These are phyloP conservation scores for Triplophysa siluroides DNA, from an alignment of 2,113 vertebrate species.

Conservation along the genomic window DNA sequence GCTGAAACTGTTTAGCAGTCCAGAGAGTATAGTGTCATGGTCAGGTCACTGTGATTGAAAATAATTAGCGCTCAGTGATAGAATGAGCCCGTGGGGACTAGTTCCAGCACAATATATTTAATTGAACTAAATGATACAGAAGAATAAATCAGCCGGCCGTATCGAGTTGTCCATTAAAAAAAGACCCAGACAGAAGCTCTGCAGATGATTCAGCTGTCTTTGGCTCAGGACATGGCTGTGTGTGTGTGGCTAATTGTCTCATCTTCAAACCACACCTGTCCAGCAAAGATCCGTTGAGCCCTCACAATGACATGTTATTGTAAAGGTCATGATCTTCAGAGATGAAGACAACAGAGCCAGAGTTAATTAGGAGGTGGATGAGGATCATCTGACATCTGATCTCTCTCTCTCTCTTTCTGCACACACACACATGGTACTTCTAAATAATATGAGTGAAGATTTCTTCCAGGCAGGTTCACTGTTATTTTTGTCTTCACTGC, in stretches of 20 bases:
- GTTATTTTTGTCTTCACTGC: no score
- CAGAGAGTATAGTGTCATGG: slow-evolving; percentile 30
- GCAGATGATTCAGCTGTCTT: slow-evolving; percentile 63
- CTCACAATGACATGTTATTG: slow-evolving; percentile 57
- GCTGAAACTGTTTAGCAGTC: slow-evolving; percentile 21
- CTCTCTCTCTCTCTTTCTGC: not conserved
- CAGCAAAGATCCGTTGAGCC: slow-evolving; percentile 33
- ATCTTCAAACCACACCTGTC: slow-evolving; percentile 35
- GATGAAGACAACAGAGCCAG: slow-evolving; percentile 51
- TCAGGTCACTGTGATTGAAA: slow-evolving; percentile 55
- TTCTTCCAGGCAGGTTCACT: not conserved
- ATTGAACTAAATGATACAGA: slow-evolving; percentile 72
- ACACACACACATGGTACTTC: not conserved
- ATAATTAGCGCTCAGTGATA: slow-evolving; percentile 69
- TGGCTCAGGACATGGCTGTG: slow-evolving; percentile 48
- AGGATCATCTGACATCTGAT: not conserved
- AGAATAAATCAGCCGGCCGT: slow-evolving; percentile 62
- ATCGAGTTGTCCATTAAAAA: slow-evolving; percentile 49
- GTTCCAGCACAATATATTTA: slow-evolving; percentile 72
- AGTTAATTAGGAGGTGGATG: slow-evolving; percentile 51
- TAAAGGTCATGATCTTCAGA: slow-evolving; percentile 64
- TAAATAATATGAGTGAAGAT: no score
- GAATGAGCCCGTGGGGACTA: slow-evolving; percentile 63
- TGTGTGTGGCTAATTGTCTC: slow-evolving; percentile 33
- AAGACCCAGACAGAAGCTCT: slow-evolving; percentile 55